Evolutionary conservation across 2,888 invertebrate species (phyloP), one percentile per base, ranked within the genome.

Genomic region (Platerodrilus igneus): DNA sequence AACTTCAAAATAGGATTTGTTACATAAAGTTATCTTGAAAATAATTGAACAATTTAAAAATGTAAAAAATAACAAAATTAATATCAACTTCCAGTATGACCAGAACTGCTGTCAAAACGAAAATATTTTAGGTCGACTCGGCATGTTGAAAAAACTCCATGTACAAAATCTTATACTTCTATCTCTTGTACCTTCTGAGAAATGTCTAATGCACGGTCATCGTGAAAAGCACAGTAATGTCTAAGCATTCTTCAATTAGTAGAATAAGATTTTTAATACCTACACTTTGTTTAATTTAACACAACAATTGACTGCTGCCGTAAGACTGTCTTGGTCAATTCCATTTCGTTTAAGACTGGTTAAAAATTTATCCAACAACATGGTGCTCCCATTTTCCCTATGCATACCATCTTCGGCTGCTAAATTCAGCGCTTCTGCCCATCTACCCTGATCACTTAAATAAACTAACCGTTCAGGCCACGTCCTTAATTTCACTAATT

Each of bases 381-480:
- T 48, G 14, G 57, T 40, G 1, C 65, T 61, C 41, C 62, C 62
- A 37, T 52, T 59, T 63, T 74, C 57, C 52, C 63, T 53, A 62
- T 66, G 37, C 56, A 56, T 2, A 52, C 72, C 51, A 64, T 71
- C 73, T 41, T 74, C 73, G 1, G 76, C 65, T 0, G 76, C 76
- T 34, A 77, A 55, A 53, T 75, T 73, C 20, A 76, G 67, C 3
- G 76, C 76, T 50, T 76, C 76, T 7, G 72, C 64, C 76, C 76
- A 77, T 21, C 74, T 59, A 39, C 74, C 74, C 51, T 74, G 73
- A 29, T 74, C 73, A 27, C 78, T 76, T 55, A 83, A 66, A 58
- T 79, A 79, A 38, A 76, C 71, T 18, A 83, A 68, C 42, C 83
- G 68, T 57, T 83, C 83, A 18, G 76, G 77, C 81, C 81, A 83